A percentile compares a stretch with the other conserved stretches of the same genome.
Evolutionary conservation across 2,113 vertebrate genomes (phyloP).

Genomic region (Rhombomys opimus): DNA sequence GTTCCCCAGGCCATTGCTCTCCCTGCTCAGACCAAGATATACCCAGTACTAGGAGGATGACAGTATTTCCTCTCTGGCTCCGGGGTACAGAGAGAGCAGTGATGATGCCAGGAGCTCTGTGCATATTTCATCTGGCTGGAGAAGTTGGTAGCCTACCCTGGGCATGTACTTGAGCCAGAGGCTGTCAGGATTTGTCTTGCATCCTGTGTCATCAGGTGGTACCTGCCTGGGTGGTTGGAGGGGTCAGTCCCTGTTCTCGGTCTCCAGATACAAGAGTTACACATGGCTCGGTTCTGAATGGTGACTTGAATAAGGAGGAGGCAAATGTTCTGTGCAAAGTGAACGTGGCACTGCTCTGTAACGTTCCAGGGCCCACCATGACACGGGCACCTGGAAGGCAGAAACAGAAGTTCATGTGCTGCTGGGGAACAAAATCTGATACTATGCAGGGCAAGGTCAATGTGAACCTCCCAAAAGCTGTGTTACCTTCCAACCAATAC

Average conservation of each 20-base stretch:
- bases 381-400: constrained; percentile 31
- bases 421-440: background rate
- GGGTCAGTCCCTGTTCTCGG: background rate
- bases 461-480: constrained; percentile 58
- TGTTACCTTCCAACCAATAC: constrained; percentile 66
- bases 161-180: background rate
- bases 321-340: constrained; percentile 20
- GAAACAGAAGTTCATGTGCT: constrained; percentile 2
- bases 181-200: background rate
- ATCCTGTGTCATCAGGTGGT: background rate
- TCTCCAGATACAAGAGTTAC: accelerated
- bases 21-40: background rate
- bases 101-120: background rate
- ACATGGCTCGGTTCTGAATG: accelerated
- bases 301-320: constrained; percentile 36
- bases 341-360: constrained; percentile 23
- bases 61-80: background rate
- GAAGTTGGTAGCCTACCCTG: background rate
- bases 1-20: background rate
- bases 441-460: constrained; percentile 74
- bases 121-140: background rate
- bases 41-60: background rate
- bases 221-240: background rate
- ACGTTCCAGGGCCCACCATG: background rate
- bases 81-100: background rate